Evolutionary conservation across 2,888 invertebrate species (phyloP).

Genomic region (Xanthorhoe designata): DNA sequence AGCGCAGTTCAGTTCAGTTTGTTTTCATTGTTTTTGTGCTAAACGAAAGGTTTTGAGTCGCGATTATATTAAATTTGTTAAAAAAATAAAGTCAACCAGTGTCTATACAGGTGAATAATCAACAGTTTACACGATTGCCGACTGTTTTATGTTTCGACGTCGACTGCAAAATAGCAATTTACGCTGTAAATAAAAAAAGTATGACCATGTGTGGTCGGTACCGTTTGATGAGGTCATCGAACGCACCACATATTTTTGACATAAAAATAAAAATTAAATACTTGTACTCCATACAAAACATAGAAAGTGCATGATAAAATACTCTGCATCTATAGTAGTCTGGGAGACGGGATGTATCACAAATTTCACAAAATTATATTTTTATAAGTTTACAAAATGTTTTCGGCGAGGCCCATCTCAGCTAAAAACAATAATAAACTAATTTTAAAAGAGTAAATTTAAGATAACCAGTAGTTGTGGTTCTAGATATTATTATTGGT

Average conservation of each 20-base stretch:
- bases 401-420: no score
- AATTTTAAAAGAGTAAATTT: no score
- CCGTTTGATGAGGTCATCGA: conserved; percentile 23
- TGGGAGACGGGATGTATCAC: no score
- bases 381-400: no score
- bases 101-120: not conserved
- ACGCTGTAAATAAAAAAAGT: conserved; percentile 8
- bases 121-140: not conserved
- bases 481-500: not conserved
- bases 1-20: no score
- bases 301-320: no score
- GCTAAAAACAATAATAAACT: no score
- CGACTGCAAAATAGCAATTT: conserved; percentile 21
- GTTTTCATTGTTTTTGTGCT: no score
- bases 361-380: no score
- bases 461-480: no score
- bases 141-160: not conserved
- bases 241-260: not conserved
- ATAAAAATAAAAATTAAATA: not conserved
- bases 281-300: no score
- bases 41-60: not conserved
- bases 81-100: not conserved
- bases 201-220: conserved; percentile 24
- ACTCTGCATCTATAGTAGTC: no score
- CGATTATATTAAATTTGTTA: not conserved